Conservation (phyloP, 2,797 vertebrate genomes). For the Myotis myotis region DNA sequence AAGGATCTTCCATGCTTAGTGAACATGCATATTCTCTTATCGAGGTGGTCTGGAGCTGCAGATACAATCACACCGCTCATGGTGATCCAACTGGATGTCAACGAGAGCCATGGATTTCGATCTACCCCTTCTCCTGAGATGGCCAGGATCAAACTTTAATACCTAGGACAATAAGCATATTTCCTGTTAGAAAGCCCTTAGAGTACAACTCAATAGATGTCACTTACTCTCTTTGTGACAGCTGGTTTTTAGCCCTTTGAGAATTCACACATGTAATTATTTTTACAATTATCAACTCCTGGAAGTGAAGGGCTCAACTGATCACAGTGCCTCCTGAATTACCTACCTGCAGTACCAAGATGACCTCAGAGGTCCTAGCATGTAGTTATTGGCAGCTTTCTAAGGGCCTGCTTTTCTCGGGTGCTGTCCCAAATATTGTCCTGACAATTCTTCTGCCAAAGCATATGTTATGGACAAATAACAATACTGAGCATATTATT, state of each 20-base stretch:
- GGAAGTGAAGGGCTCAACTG: not conserved
- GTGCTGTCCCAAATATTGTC: not conserved
- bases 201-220: not conserved
- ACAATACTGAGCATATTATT: not conserved
- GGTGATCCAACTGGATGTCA: slow-evolving; percentile 95
- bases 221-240: not conserved
- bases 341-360: not conserved
- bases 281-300: not conserved
- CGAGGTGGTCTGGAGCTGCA: slow-evolving; percentile 94
- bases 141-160: slow-evolving; percentile 90
- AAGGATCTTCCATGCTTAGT: slow-evolving; percentile 56
- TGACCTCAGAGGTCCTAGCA: not conserved
- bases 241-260: not conserved
- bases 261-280: not conserved
- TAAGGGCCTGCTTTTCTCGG: not conserved
- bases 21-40: slow-evolving; percentile 81
- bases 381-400: not conserved
- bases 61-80: slow-evolving; percentile 94
- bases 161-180: slow-evolving; percentile 87
- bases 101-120: slow-evolving; percentile 90
- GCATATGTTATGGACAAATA: not conserved
- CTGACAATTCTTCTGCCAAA: not conserved
- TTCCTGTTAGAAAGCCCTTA: slow-evolving; percentile 32
- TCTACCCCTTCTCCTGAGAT: slow-evolving; percentile 83
- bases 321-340: not conserved